Evolutionary conservation across 64 coral and sea anemone genomes (phyloP).

Genomic region (Catalaphyllia jardinei): DNA sequence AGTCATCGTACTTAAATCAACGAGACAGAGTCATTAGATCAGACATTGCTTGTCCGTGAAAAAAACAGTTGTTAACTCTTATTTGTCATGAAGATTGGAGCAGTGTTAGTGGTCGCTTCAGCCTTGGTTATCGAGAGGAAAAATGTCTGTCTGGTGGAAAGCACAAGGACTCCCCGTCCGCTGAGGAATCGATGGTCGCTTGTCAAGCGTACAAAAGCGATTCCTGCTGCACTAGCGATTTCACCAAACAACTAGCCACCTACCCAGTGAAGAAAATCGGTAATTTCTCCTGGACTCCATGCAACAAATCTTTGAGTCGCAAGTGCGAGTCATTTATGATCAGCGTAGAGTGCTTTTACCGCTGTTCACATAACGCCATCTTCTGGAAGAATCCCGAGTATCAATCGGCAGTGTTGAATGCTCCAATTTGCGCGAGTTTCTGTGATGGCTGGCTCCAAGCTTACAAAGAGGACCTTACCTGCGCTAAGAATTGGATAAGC

Average conservation of each 20-base stretch:
- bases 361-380: constrained; percentile 25
- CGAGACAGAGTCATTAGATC: too few relatives aligned
- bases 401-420: background rate
- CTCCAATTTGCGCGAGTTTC: constrained; percentile 40
- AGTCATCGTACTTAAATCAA: too few relatives aligned
- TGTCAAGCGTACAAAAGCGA: background rate
- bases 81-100: too few relatives aligned
- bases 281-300: constrained; percentile 16
- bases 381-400: background rate
- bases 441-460: constrained; percentile 22
- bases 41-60: too few relatives aligned
- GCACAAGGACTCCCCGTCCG: background rate
- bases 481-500: too few relatives aligned
- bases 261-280: background rate
- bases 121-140: too few relatives aligned
- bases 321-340: constrained; percentile 15
- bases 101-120: too few relatives aligned
- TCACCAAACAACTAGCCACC: constrained; percentile 1
- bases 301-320: constrained; percentile 12
- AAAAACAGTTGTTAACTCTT: too few relatives aligned
- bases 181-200: background rate
- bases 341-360: constrained; percentile 12
- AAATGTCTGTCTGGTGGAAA: background rate
- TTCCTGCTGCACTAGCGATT: constrained; percentile 10
- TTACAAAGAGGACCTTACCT: too few relatives aligned